phyloP scores from a whole-genome alignment of 2,797 vertebrate species.

The Arrhamphus sclerolepis region DNA sequence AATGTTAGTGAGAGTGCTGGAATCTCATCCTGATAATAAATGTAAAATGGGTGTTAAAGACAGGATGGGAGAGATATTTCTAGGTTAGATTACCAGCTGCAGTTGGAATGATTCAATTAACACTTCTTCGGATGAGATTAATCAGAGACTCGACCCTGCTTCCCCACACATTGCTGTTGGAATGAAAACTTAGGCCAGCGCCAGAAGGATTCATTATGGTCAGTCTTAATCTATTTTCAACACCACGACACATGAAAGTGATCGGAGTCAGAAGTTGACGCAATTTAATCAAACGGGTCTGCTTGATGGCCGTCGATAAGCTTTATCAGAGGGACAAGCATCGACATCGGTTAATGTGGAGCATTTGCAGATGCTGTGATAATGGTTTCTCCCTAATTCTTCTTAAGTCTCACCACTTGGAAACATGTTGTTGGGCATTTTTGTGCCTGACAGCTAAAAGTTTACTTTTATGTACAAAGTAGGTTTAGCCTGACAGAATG shows the following conservation, averaged over 20 bases:
- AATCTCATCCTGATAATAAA: conserved; percentile 54
- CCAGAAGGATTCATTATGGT: conserved; percentile 60
- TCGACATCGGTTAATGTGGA: conserved; percentile 32
- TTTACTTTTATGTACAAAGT: conserved; percentile 21
- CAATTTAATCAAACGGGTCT: conserved; percentile 63
- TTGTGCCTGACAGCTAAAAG: conserved; percentile 28
- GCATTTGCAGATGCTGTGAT: conserved; percentile 40
- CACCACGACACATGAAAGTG: conserved; percentile 60
- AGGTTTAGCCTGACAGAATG: conserved; percentile 6
- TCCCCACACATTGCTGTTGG: conserved; percentile 16
- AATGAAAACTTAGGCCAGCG: conserved; percentile 38
- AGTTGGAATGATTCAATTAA: conserved; percentile 68
- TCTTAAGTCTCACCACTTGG: no score
- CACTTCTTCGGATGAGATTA: conserved; percentile 42
- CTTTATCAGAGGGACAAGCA: conserved; percentile 42
- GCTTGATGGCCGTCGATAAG: conserved; percentile 45
- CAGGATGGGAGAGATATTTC: conserved; percentile 39
- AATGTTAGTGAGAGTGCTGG: conserved; percentile 43
- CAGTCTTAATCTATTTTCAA: conserved; percentile 61
- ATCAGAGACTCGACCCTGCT: conserved; percentile 26
- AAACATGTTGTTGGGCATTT: no score
- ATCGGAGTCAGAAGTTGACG: conserved; percentile 40
- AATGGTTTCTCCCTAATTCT: conserved; percentile 1
- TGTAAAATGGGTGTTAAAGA: conserved; percentile 58
- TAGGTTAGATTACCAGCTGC: conserved; percentile 52